A percentile compares a stretch with the other conserved stretches of the same genome.
Evolutionary conservation across 2,888 invertebrate genomes (phyloP).

Genomic region (Thecocarcelia acutangulata): DNA sequence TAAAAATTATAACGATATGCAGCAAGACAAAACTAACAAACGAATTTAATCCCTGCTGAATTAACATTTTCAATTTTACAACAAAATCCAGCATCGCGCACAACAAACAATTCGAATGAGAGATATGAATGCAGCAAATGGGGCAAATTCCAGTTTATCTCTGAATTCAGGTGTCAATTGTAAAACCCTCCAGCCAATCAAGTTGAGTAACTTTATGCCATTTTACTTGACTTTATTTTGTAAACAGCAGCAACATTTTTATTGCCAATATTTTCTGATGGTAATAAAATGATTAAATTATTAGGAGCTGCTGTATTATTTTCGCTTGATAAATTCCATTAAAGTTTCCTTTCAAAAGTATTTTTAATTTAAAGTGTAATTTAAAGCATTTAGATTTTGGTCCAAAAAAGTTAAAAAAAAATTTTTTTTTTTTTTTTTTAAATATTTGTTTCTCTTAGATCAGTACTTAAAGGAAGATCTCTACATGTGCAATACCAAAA

Average conservation of each 20-base stretch:
- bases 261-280: conserved; percentile 16
- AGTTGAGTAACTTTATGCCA: conserved; percentile 53
- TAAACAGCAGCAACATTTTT: conserved; percentile 30
- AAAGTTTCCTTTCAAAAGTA: too few species aligned
- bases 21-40: conserved; percentile 4
- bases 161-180: conserved; percentile 60
- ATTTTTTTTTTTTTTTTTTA: too few species aligned
- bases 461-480: too few species aligned
- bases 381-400: too few species aligned
- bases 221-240: conserved; percentile 5
- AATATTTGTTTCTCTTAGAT: too few species aligned
- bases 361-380: too few species aligned
- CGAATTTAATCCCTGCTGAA: conserved; percentile 42
- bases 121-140: conserved; percentile 42
- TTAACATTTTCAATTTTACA: conserved; percentile 24
- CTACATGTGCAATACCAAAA: too few species aligned
- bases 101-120: conserved; percentile 17
- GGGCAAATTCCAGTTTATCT: conserved; percentile 55
- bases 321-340: too few species aligned
- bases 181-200: conserved; percentile 58
- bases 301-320: conserved; percentile 26
- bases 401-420: too few species aligned
- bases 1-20: conserved; percentile 1
- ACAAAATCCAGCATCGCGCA: conserved; percentile 4
- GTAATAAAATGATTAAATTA: neutral